Evolutionary conservation across 1,140 invertebrate species (phyloP), one percentile per base, ranked within the genome.

Genomic region (Zaprionus vittiger): DNA sequence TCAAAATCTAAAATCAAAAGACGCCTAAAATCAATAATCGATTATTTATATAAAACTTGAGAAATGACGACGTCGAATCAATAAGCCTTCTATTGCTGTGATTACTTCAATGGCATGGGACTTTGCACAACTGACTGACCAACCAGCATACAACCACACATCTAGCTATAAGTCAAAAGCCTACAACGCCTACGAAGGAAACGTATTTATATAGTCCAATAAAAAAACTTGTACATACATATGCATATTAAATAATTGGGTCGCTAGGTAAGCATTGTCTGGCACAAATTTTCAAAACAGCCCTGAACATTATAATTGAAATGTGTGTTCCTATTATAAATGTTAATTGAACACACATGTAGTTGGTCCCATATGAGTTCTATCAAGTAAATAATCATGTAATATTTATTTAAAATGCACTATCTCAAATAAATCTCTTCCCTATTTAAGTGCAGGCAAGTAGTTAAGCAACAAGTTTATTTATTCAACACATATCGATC

Each of bases 41-140:
- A 89, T 89, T 89, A 81, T 57, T 71, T 62, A 62, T 73, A 63
- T 38, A 41, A 22, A 67, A 63, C 60, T 66, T 62, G 38, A 66
- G 61, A 67, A 49, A 56, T 67, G 63, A 67, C 56, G 66, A 69
- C 62, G 59, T 20, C 73, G 41, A 89, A 90, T 90, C 85, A 90
- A 90, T 90, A 90, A 90, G 64, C 79, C 81, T 82, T 90, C 85
- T 76, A 81, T 90, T 79, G 85, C 81, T 85, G 81, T 85, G 79
- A 90, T 90, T 90, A 70, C 70, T 77, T 80, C 71, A 72, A 81
- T 79, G 82, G 85, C 85, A 81, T 90, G 85, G 73, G 85, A 90
- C 85, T 90, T 85, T 82, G 80, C 79, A 84, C 85, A 90, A 90
- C 85, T 90, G 85, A 77, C 78, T 59, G 17, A 41, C 22, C 59